Evolutionary conservation across 2,888 invertebrate species (phyloP).

Genomic region (Apamea monoglypha): DNA sequence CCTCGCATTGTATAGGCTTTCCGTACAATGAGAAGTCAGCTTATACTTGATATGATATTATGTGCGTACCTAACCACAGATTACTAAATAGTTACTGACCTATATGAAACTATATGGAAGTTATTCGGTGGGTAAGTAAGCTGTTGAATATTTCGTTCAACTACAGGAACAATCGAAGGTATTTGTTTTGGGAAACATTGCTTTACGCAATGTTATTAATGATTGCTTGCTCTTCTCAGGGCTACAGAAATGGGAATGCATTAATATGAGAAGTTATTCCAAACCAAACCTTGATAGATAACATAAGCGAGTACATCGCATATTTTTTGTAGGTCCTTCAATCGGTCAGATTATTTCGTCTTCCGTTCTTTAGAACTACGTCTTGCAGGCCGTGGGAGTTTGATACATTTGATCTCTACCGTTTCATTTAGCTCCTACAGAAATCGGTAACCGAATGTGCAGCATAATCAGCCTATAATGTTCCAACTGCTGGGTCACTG

Average conservation of each 20-base stretch:
- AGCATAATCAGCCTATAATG: too few species aligned
- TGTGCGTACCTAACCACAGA: background rate
- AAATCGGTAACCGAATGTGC: background rate
- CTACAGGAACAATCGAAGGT: background rate
- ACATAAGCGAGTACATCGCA: background rate
- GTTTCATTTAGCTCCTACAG: background rate
- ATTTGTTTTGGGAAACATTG: conserved; percentile 8
- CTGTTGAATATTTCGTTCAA: conserved; percentile 7
- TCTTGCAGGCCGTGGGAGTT: background rate
- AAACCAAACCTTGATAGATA: background rate
- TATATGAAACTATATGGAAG: background rate
- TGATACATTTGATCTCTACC: background rate
- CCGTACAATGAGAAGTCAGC: background rate
- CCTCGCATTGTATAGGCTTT: background rate
- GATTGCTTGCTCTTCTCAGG: background rate
- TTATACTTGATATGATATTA: background rate
- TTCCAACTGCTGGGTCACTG: too few species aligned
- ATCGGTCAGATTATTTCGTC: background rate
- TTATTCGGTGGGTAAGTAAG: background rate
- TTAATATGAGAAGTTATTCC: background rate
- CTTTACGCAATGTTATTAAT: background rate
- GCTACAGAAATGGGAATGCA: background rate
- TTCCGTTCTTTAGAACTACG: background rate
- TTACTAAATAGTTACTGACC: too few species aligned
- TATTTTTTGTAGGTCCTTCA: background rate